These are phyloP conservation scores for Camelus bactrianus DNA, from an alignment of 2,113 vertebrate species.

Conservation along the genomic window DNA sequence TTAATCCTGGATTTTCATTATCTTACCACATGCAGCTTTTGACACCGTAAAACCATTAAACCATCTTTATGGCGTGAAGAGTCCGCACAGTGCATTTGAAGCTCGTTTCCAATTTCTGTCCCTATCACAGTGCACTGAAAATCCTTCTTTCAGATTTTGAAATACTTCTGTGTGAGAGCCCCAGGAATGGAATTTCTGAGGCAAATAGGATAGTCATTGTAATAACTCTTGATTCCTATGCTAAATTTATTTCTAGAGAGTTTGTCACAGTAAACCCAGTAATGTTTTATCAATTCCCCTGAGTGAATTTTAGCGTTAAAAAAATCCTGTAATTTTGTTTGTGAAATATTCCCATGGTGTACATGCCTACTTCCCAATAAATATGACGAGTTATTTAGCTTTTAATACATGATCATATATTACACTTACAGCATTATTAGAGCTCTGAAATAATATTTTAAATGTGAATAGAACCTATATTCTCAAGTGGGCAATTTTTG, in stretches of 20 bases:
- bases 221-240: not conserved
- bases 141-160: not conserved
- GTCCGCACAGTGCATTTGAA: not conserved
- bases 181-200: not conserved
- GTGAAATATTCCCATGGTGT: not conserved
- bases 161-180: not conserved
- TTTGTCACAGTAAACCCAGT: not conserved
- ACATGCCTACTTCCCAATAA: not conserved
- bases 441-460: not conserved
- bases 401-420: not conserved
- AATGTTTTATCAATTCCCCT: not conserved
- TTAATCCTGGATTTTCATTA: not conserved
- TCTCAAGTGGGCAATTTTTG: not conserved
- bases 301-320: not conserved
- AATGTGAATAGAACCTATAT: not conserved
- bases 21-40: too few relatives aligned
- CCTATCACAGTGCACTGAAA: not conserved
- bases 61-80: not conserved
- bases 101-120: not conserved
- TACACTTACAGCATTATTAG: not conserved
- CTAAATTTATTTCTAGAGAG: constrained; percentile 16
- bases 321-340: not conserved
- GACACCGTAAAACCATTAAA: not conserved
- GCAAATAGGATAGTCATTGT: not conserved
- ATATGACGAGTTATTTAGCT: not conserved